Conservation (phyloP, 2,888 invertebrate genomes). For the Amblyjoppa fuscipennis region DNA sequence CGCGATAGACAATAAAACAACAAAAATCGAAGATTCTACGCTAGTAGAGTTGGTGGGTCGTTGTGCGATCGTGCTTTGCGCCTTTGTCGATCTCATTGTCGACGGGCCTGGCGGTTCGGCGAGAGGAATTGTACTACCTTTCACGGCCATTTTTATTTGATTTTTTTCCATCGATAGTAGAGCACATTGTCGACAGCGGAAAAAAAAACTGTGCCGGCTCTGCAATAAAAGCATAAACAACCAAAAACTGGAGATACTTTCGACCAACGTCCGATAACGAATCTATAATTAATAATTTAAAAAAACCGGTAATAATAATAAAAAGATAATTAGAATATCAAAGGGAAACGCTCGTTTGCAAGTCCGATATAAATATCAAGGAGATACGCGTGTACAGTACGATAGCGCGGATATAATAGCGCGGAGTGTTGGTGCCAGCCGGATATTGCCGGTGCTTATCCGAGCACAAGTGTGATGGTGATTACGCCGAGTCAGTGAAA, state of each 20-base stretch:
- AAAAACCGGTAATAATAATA: constrained; percentile 1
- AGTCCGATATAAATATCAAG: constrained; percentile 18
- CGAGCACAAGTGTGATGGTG: constrained; percentile 68
- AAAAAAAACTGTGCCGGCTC: neutral
- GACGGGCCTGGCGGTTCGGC: neutral
- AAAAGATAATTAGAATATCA: constrained; percentile 9
- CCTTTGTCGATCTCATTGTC: neutral
- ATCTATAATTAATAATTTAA: too few relatives aligned
- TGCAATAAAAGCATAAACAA: neutral
- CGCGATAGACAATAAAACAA: neutral
- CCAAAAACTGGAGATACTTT: neutral
- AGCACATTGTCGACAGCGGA: neutral
- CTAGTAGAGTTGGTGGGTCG: neutral
- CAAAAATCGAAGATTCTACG: neutral
- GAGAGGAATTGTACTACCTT: too few relatives aligned
- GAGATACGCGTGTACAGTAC: constrained; percentile 26
- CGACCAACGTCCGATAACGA: neutral
- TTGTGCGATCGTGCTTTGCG: neutral
- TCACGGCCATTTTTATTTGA: neutral
- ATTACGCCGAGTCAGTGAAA: constrained; percentile 79
- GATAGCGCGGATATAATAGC: constrained; percentile 50
- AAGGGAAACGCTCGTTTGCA: constrained; percentile 45
- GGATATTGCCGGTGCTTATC: constrained; percentile 72
- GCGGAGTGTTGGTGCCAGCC: constrained; percentile 67
- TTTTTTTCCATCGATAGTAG: neutral